Conservation (phyloP, 1,140 invertebrate genomes). For the Gonatopus flavifemur region DNA sequence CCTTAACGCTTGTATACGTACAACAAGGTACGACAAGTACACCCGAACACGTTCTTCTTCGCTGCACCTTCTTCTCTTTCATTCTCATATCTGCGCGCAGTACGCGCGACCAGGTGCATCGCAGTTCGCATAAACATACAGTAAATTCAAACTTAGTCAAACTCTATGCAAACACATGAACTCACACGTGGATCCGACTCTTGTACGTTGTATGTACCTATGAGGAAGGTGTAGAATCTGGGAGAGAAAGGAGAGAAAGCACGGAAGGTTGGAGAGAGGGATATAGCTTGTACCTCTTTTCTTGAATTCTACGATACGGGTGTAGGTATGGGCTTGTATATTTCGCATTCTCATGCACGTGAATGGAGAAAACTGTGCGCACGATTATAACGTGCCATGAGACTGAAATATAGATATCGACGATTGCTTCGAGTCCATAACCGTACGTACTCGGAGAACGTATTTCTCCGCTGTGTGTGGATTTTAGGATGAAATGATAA, state of each 20-base stretch:
- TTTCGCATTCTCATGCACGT: too few species aligned
- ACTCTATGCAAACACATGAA: slow-evolving; percentile 23
- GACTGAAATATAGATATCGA: slow-evolving; percentile 31
- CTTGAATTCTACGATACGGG: slow-evolving; percentile 1
- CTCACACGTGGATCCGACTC: slow-evolving; percentile 1
- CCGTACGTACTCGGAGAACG: background rate
- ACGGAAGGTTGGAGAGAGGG: background rate
- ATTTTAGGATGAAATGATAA: too few species aligned
- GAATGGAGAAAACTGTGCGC: too few species aligned
- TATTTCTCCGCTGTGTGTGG: background rate
- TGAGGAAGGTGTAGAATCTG: too few species aligned
- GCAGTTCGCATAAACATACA: slow-evolving; percentile 29
- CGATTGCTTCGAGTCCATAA: slow-evolving; percentile 12
- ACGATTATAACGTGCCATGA: slow-evolving; percentile 28
- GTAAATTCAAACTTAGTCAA: slow-evolving; percentile 33
- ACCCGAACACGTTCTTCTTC: too few species aligned
- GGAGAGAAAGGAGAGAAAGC: too few species aligned
- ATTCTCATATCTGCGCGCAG: slow-evolving; percentile 5
- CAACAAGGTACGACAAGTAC: too few species aligned
- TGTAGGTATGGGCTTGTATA: slow-evolving; percentile 9
- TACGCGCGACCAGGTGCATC: slow-evolving; percentile 31
- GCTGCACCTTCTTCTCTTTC: too few species aligned
- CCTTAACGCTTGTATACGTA: too few species aligned
- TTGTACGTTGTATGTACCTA: too few species aligned
- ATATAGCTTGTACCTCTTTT: slow-evolving; percentile 1